Conservation (phyloP, 1,140 invertebrate genomes). For the Uloborus diversus region DNA sequence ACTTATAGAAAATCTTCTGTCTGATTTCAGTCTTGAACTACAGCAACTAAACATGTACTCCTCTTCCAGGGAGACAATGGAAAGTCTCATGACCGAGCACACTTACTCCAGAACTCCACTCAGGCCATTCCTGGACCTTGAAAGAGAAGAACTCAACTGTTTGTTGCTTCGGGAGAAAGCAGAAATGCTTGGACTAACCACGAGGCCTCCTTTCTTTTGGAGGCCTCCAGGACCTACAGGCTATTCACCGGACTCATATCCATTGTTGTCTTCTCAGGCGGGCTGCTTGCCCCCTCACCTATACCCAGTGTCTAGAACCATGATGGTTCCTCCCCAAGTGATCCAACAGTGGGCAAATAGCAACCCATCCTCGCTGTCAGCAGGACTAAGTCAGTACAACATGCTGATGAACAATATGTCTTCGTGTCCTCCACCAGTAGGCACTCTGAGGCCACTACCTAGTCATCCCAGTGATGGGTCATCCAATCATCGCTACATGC, state of each 20-base stretch:
- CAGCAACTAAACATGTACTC: constrained; percentile 35
- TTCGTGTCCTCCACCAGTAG: constrained; percentile 24
- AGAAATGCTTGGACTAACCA: background rate
- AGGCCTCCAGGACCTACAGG: constrained; percentile 7
- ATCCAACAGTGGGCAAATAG: constrained; percentile 11
- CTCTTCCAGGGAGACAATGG: constrained; percentile 64
- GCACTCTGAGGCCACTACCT: constrained; percentile 15
- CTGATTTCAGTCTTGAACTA: constrained; percentile 35
- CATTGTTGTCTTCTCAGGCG: constrained; percentile 7
- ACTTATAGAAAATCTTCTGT: background rate
- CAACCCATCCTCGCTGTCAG: constrained; percentile 10
- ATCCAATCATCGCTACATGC: constrained; percentile 36
- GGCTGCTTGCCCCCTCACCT: background rate
- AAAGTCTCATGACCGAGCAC: constrained; percentile 64
- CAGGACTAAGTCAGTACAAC: constrained; percentile 40
- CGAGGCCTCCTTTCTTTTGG: constrained; percentile 1
- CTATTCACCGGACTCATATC: constrained; percentile 4
- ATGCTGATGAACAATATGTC: constrained; percentile 46
- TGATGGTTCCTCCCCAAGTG: constrained; percentile 1
- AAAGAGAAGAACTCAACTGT: constrained; percentile 55
- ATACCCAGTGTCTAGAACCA: background rate
- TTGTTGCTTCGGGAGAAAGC: constrained; percentile 24
- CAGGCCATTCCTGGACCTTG: constrained; percentile 61
- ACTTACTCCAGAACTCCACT: constrained; percentile 64
- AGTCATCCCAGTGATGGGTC: constrained; percentile 29